A percentile compares a stretch with the other conserved stretches of the same genome.
phyloP scores from a whole-genome alignment of 2,797 vertebrate species.

The Apogon talboti region DNA sequence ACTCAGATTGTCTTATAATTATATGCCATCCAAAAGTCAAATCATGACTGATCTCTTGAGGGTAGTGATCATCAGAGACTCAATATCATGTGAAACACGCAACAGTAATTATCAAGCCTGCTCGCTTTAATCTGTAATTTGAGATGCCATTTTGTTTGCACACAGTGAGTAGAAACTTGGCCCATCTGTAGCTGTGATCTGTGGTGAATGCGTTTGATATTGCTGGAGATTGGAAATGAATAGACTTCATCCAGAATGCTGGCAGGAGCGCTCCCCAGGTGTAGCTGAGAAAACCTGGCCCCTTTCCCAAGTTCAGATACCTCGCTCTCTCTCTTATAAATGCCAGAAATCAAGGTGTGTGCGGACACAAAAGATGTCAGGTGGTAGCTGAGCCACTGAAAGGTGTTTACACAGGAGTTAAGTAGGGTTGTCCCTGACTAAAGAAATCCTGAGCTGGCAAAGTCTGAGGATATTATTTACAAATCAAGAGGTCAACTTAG shows the following conservation, averaged over 20 bases:
- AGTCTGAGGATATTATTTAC: slow-evolving; percentile 49
- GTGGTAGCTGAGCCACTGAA: slow-evolving; percentile 61
- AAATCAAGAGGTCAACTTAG: slow-evolving; percentile 50
- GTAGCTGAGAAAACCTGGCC: slow-evolving; percentile 74
- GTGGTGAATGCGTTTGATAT: slow-evolving; percentile 62
- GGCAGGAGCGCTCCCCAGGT: slow-evolving; percentile 74
- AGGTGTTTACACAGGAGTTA: slow-evolving; percentile 72
- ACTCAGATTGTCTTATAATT: slow-evolving; percentile 1
- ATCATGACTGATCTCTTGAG: slow-evolving; percentile 28
- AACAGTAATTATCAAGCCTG: slow-evolving; percentile 33
- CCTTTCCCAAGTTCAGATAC: slow-evolving; percentile 71
- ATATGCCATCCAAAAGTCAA: neutral
- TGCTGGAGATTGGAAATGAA: slow-evolving; percentile 70
- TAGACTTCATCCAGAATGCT: slow-evolving; percentile 68
- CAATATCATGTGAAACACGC: slow-evolving; percentile 32
- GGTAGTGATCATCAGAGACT: slow-evolving; percentile 18
- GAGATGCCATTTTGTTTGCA: slow-evolving; percentile 53
- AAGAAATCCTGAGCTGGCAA: slow-evolving; percentile 52
- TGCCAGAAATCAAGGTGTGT: slow-evolving; percentile 73
- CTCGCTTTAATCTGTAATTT: slow-evolving; percentile 54
- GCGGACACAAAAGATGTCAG: slow-evolving; percentile 63
- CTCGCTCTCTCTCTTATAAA: slow-evolving; percentile 34
- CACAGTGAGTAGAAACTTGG: slow-evolving; percentile 74
- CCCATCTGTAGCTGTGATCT: slow-evolving; percentile 65
- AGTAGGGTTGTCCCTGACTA: slow-evolving; percentile 47